Base-by-base conservation (phyloP, 2,113 vertebrate genomes). In the Anser brachyrhynchus region DNA sequence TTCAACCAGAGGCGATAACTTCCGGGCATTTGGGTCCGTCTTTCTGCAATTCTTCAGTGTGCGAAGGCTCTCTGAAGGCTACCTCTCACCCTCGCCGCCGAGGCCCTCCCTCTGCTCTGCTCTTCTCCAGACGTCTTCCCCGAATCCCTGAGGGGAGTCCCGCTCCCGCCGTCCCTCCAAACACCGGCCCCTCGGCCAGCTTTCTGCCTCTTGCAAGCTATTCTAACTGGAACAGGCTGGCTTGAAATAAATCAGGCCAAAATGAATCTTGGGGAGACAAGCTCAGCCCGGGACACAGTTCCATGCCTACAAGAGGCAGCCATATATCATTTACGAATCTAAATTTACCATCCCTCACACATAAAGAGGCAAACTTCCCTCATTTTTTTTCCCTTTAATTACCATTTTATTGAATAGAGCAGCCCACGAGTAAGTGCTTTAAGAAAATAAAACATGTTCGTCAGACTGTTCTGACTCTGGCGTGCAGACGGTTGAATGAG, bases 221-320 rank as follows among this genome's bases (percentile, higher is more conserved):
- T 80, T 55, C 72, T 49, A 29, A 80, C 59, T 31, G 51, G 86
- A 87, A 78, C 37, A 78, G 69, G 43, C 55, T 77, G 72, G 12
- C 14, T 74, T 5, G 64, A 79, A 92, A 87, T 78, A 91, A 96
- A 91, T 95, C 86, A 95, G 81, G 62, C 74, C 9, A 3, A 92
- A 84, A 80, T 3, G 39, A 52, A 78, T 67, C 58, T 75, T 57
- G 49, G 70, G 78, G 62, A 87, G 67, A 81, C 1, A 2, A 94
- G 77, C 74, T 89, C 62, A 67, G 44, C 66, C 74, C 44, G 46
- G 75, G 84, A 94, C 77, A 73, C 64, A 76, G 33, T 62, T 87
- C 62, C 0, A 4, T 58, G 66, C 77, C 58, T 89, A 57, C 21
- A 78, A 28, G 21, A 96, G 72, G 87, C 13, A 66, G 67, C 58